Base-by-base conservation (phyloP, 2,888 invertebrate genomes). In the Dermolepida albohirtum region DNA sequence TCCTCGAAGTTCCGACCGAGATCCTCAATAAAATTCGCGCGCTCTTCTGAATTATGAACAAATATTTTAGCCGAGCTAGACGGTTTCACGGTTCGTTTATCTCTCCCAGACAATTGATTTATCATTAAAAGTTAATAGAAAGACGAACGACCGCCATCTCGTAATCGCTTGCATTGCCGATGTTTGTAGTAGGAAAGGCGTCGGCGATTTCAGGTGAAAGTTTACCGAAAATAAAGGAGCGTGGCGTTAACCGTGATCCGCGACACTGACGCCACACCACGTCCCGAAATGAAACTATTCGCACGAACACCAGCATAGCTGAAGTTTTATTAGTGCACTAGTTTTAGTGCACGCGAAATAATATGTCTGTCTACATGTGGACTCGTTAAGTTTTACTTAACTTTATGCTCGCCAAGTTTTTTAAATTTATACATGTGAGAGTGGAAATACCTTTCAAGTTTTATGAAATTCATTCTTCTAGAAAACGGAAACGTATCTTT, bases 231-330 rank as follows among this genome's bases (percentile, higher is more conserved):
- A 59, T 59, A 47, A 27, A 59, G 59, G 29, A 59, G 59, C 59
- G 44, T 59, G 34, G 44, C 59, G 59, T 59, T 44, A 29, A 40
- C 40, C 41, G 34, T 11, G 27, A 44, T 12, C 27, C 40, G 59
- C 59, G 44, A 59, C 59, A 12, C 8, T 59, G 59, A 44, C 59
- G 44, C 34, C 59, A 14, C 44, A 44, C 29, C 44, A 44, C 59
- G 59, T 59, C 27, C 34, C 44, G 44, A 29, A 59, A 59, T 59
- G 59, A 59, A 59, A 44, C 59, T 29, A 59, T 59, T 59, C 59
- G 44, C 59, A 44, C 44, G 29, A 44, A 22, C 59, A 17, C 29
- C 44, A 57, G 59, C 29, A 29, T 27, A 44, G 59, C 10, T 1
- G 5, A 34, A 2, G 34, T 34, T 59, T 59, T 59, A 59, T 59